A percentile compares a stretch with the other conserved stretches of the same genome.
These are phyloP conservation scores for Oconnorella tubifera DNA, from an alignment of 2,888 invertebrate genomes.

Conservation along the genomic window DNA sequence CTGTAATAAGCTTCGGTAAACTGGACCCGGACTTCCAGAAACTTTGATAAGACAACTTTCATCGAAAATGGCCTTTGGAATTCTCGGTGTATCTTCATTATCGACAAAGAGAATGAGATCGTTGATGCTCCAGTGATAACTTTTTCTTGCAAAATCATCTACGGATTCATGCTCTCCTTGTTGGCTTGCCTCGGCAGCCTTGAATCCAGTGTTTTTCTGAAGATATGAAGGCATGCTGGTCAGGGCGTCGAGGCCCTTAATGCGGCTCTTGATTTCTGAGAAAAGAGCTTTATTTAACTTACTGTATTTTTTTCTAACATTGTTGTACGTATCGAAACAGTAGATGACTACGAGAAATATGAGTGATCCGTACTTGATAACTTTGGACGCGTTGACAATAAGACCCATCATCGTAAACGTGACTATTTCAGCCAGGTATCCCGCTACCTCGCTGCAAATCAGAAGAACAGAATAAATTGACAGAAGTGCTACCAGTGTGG, in stretches of 20 bases:
- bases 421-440: conserved; percentile 19
- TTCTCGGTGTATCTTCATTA: conserved; percentile 49
- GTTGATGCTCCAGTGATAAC: conserved; percentile 44
- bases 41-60: conserved; percentile 47
- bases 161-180: conserved; percentile 37
- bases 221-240: conserved; percentile 48
- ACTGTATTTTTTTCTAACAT: conserved; percentile 50
- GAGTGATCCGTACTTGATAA: conserved; percentile 50
- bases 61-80: conserved; percentile 49
- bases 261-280: conserved; percentile 47
- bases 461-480: conserved; percentile 35
- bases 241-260: conserved; percentile 47
- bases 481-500: conserved; percentile 17
- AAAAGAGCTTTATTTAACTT: conserved; percentile 50
- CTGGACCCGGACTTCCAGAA: conserved; percentile 51
- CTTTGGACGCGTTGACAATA: conserved; percentile 50
- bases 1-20: conserved; percentile 47
- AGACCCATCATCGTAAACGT: conserved; percentile 53
- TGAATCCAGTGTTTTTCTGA: conserved; percentile 35
- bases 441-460: conserved; percentile 25
- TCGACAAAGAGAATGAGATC: conserved; percentile 51
- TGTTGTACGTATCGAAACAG: conserved; percentile 52
- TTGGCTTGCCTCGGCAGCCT: conserved; percentile 43
- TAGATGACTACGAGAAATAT: conserved; percentile 51
- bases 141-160: conserved; percentile 23